Conservation (phyloP, 2,888 invertebrate species). For the Drosophila emarginata region DNA sequence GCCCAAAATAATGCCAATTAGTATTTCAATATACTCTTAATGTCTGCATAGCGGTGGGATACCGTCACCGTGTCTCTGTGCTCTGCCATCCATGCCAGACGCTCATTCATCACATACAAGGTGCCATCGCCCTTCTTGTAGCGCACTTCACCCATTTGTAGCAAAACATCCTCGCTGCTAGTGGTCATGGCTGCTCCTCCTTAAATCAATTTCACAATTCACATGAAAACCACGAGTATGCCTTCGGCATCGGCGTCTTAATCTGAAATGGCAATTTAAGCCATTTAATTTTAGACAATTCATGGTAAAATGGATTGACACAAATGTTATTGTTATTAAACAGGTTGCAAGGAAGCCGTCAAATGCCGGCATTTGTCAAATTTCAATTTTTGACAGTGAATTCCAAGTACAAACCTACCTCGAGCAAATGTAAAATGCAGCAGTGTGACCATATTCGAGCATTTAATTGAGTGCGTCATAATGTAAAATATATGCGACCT, state of each 20-base stretch:
- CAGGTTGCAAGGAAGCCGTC: not conserved
- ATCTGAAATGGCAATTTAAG: not conserved
- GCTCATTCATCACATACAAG: conserved; percentile 95
- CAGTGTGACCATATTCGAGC: conserved; percentile 14
- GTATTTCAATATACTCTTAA: conserved; percentile 89
- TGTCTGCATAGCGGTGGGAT: conserved; percentile 96
- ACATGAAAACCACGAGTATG: not conserved
- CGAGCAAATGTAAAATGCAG: conserved; percentile 34
- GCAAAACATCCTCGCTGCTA: conserved; percentile 96
- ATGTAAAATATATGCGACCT: not conserved
- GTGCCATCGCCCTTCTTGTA: conserved; percentile 98
- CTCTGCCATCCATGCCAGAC: conserved; percentile 98
- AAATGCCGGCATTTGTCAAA: not conserved
- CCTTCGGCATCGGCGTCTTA: not conserved
- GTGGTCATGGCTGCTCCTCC: conserved; percentile 86
- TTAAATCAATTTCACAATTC: not conserved
- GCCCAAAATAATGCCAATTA: not conserved
- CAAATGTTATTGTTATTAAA: not conserved
- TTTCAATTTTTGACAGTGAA: conserved; percentile 34
- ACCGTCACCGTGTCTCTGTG: conserved; percentile 95
- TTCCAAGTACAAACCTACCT: conserved; percentile 54
- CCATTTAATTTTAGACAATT: not conserved
- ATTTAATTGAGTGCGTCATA: not conserved
- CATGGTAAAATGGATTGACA: not conserved
- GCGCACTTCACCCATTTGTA: conserved; percentile 95